phyloP scores from a whole-genome alignment of 1,140 invertebrate genomes.

The Pteromalus puparum region DNA sequence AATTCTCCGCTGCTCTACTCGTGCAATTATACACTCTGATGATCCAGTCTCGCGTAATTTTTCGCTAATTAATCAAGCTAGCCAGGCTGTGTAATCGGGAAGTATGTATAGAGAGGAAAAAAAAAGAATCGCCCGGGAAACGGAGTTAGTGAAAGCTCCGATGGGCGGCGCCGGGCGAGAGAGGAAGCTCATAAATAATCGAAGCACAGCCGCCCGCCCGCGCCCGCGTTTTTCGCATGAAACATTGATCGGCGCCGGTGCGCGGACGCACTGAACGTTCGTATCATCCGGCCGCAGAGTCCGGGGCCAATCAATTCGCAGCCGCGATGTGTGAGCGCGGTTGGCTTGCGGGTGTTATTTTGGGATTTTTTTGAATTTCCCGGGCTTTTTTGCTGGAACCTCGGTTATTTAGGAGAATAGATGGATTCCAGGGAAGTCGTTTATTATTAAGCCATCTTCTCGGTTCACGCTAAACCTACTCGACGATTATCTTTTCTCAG shows the following conservation, averaged over 20 bases:
- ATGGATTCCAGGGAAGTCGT: not conserved
- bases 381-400: no score
- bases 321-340: no score
- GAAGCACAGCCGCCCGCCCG: slow-evolving; percentile 62
- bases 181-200: slow-evolving; percentile 75
- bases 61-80: not conserved
- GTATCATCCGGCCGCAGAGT: not conserved
- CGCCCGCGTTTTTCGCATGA: slow-evolving; percentile 73
- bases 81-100: not conserved
- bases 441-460: not conserved
- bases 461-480: not conserved
- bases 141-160: slow-evolving; percentile 16
- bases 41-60: no score
- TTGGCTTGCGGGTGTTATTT: no score
- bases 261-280: slow-evolving; percentile 57
- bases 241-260: slow-evolving; percentile 71
- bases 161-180: slow-evolving; percentile 62
- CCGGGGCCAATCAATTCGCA: not conserved
- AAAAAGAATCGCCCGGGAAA: not conserved
- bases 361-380: no score
- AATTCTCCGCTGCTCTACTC: not conserved
- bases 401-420: no score
- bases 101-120: not conserved
- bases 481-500: not conserved
- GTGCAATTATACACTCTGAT: no score